Conservation (phyloP, 2,888 invertebrate genomes). For the Coleophora deauratella region DNA sequence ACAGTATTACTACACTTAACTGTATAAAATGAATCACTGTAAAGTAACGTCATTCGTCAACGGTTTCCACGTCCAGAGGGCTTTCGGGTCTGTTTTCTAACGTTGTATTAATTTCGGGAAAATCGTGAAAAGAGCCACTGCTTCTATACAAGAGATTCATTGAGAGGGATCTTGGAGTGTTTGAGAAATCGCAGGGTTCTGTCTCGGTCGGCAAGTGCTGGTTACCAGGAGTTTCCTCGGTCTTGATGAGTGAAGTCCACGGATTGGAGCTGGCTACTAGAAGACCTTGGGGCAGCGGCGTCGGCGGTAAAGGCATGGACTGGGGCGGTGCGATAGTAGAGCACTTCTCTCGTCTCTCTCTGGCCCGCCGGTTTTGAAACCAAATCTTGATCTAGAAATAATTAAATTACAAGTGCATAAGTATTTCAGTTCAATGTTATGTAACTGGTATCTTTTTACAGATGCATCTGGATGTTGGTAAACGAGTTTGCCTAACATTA, state of each 20-base stretch:
- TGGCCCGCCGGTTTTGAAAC: constrained; percentile 87
- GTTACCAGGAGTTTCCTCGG: background rate
- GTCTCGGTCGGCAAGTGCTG: background rate
- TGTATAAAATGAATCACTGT: too few relatives aligned
- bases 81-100: constrained; percentile 30
- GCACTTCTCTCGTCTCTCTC: constrained; percentile 80
- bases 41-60: constrained; percentile 20
- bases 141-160: background rate
- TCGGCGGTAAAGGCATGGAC: constrained; percentile 47
- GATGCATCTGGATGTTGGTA: too few relatives aligned
- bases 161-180: background rate
- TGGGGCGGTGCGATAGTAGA: constrained; percentile 43
- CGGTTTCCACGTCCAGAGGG: constrained; percentile 49
- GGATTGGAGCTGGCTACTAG: background rate
- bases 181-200: constrained; percentile 1
- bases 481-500: too few relatives aligned
- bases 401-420: too few relatives aligned
- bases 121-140: constrained; percentile 10
- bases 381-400: constrained; percentile 77
- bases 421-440: too few relatives aligned
- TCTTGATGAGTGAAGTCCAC: background rate
- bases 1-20: too few relatives aligned
- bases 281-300: constrained; percentile 11
- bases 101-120: constrained; percentile 20
- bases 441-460: too few relatives aligned